A percentile compares a stretch with the other conserved stretches of the same genome.
These are phyloP conservation scores for Protonemura montana DNA, from an alignment of 2,888 invertebrate genomes.

Conservation along the genomic window DNA sequence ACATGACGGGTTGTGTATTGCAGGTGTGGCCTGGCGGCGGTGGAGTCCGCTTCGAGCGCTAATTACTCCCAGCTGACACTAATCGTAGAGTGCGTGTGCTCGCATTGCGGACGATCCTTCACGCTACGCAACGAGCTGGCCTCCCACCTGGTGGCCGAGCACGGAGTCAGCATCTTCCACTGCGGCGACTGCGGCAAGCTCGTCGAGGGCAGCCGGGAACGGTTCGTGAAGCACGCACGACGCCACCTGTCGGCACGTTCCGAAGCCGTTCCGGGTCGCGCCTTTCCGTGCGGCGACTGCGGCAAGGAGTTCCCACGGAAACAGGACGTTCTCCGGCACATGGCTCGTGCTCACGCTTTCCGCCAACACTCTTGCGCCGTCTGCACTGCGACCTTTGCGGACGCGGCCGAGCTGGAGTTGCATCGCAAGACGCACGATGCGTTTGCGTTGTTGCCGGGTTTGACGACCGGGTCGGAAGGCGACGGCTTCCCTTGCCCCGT, in stretches of 20 bases:
- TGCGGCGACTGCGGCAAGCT: slow-evolving; percentile 43
- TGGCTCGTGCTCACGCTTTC: background rate
- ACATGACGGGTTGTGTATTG: background rate
- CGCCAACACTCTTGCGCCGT: background rate
- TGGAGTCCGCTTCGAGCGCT: background rate
- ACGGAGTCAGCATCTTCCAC: slow-evolving; percentile 40
- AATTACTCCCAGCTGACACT: background rate
- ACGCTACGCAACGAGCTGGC: slow-evolving; percentile 41
- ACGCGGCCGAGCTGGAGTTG: background rate
- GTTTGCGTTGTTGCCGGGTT: background rate
- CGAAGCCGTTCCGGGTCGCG: background rate
- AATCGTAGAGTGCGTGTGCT: slow-evolving; percentile 2
- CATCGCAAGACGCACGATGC: slow-evolving; percentile 30
- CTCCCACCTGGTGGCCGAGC: slow-evolving; percentile 35
- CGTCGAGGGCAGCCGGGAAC: slow-evolving; percentile 35
- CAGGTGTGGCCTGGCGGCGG: background rate
- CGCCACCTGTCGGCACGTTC: background rate
- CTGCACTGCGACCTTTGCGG: background rate
- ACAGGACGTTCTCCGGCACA: slow-evolving; percentile 39
- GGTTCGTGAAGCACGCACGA: slow-evolving; percentile 39
- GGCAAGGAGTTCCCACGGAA: slow-evolving; percentile 28
- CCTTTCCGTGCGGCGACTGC: background rate
- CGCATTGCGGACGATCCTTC: slow-evolving; percentile 20
- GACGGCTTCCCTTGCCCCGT: background rate
- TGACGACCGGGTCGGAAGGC: background rate